Evolutionary conservation across 2,888 invertebrate genomes (phyloP), one percentile per base, ranked within the genome.

Genomic region (Agonopterix arenella): DNA sequence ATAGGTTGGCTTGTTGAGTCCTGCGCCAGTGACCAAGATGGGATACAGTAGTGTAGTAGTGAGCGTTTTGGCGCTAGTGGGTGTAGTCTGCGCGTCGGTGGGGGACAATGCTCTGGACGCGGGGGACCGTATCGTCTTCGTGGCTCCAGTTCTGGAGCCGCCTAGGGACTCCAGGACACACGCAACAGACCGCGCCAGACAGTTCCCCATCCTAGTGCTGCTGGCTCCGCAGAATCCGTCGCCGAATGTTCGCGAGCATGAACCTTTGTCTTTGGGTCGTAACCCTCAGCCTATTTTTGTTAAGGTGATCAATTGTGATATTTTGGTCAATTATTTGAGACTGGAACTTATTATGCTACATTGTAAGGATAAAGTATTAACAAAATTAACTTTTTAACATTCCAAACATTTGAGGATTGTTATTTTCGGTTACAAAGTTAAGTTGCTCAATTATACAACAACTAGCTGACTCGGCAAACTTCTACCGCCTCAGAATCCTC

Each of bases 111-210:
- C 70, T 43, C 59, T 86, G 41, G 86, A 81, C 36, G 70, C 70
- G 1, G 79, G 73, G 3, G 83, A 84, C 11, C 62, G 81, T 48
- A 73, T 83, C 40, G 76, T 88, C 11, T 68, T 79, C 2, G 84
- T 85, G 4, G 79, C 86, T 4, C 88, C 88, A 0, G 88, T 88
- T 5, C 58, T 88, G 2, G 88, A 86, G 1, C 88, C 88, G 4
- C 86, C 86, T 0, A 69, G 78, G 61, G 84, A 80, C 53, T 77
- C 84, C 0, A 73, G 73, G 56, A 66, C 70, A 1, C 81, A 80
- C 43, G 76, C 64, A 44, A 78, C 75, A n/a, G 84, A 81, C 50
- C 69, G 86, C 13, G 69, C 88, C 18, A 64, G 84, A 36, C 89
- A 86, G 70, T 86, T 85, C 58, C 88, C 88, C 1, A 81, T 89